Base-by-base conservation (phyloP, 2,113 vertebrate genomes). In the Malurus alboscapulatus region DNA sequence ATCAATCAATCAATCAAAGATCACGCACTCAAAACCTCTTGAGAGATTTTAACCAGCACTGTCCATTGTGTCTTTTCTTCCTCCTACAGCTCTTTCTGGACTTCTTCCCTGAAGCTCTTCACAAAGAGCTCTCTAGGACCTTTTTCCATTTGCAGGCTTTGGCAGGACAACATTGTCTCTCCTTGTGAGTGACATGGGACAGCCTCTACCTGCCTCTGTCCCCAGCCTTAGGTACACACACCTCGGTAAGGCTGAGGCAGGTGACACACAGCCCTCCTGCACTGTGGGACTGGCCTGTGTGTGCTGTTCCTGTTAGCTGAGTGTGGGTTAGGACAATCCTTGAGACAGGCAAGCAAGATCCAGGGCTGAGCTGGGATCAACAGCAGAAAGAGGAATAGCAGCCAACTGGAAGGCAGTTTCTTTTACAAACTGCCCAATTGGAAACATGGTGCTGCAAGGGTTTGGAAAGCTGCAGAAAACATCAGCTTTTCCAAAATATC, bases 171-270 rank as follows among this genome's bases (percentile, higher is more conserved):
- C 6, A 2, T 19, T 79, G 18, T 44, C 34, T 54, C 47, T 54
- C 58, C 75, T 82, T 50, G 63, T 20, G 2, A 1, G 30, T n/a
- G 36, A 65, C 20, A n/a, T 1, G 0, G 18, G 57, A 53, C 21
- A 57, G 48, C 14, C 14, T 40, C 15, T 53, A 27, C 34, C 22
- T 18, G 2, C 47, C 27, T 48, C 20, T 34, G 22, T 77, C 44
- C 21, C 17, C 1, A 0, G 9, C 5, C 6, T 4, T 6, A 40
- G 47, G 9, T 53, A 32, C 45, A 55, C 36, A 14, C 14, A 86
- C 10, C 16, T 8, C 44, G 44, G 25, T 32, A 32, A 26, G 55
- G 32, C 42, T 16, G 24, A 84, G 55, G 34, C 36, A 12, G 58
- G 32, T 20, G 30, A 47, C n/a, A 32, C 27, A 22, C 14, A 61